Evolutionary conservation across 2,113 vertebrate genomes (phyloP).

Genomic region (Pogona vitticeps): DNA sequence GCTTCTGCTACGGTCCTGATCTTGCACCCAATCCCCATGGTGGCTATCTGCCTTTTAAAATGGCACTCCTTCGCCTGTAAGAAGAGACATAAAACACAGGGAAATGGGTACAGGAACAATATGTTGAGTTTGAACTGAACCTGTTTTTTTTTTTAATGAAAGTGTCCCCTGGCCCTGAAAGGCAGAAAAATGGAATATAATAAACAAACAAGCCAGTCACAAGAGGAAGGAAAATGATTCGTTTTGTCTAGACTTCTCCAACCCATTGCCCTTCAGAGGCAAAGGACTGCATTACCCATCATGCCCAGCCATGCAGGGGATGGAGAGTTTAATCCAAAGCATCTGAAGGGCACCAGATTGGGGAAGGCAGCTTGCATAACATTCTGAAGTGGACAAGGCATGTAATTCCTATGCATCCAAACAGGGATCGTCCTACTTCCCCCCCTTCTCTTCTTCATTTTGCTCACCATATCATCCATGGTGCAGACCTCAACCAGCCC

Average conservation of each 20-base stretch:
- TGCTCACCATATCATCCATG: slow-evolving; percentile 26
- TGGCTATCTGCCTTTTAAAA: too few relatives aligned
- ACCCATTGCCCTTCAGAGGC: background rate
- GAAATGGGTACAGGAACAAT: too few relatives aligned
- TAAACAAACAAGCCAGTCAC: background rate
- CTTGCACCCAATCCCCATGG: too few relatives aligned
- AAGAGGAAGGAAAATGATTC: too few relatives aligned
- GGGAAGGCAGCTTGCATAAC: background rate
- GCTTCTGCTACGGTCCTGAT: too few relatives aligned
- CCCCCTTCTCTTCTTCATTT: background rate
- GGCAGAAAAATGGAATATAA: too few relatives aligned
- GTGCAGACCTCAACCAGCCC: slow-evolving; percentile 56
- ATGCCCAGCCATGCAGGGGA: background rate
- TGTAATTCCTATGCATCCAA: background rate
- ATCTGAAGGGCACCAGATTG: background rate
- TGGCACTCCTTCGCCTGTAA: too few relatives aligned
- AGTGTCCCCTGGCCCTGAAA: too few relatives aligned
- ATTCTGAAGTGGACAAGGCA: background rate
- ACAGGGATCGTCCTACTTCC: background rate
- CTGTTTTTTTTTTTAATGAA: too few relatives aligned
- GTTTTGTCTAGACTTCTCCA: background rate
- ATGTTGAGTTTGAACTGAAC: too few relatives aligned
- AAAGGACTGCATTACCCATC: background rate
- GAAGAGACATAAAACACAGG: too few relatives aligned
- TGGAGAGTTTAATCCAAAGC: background rate